Base-by-base conservation (phyloP, 2,113 vertebrate genomes). In the Ammodytes marinus region DNA sequence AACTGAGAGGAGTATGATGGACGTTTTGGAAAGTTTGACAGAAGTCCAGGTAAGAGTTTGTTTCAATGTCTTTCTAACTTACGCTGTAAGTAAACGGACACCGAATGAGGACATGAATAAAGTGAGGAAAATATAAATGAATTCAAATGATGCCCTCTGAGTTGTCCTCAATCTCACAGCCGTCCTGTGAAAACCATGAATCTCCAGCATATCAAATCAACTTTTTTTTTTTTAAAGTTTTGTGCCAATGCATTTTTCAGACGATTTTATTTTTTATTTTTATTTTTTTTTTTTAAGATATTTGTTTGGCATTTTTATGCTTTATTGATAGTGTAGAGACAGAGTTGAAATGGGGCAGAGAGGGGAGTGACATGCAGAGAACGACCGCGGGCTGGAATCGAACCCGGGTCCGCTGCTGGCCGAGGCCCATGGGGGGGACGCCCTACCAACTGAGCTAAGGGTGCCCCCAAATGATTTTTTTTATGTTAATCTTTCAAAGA, bases 11-110 rank as follows among this genome's bases (percentile, higher is more conserved):
- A 96, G 94, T 0, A 92, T 96, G 46, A 96, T 96, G 95, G 96
- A 97, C 60, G 95, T 95, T 3, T 74, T 98, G 86, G 96, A 97
- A 82, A 96, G 95, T 88, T 92, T 98, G 84, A 95, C 97, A 0
- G 97, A 98, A 88, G 93, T 90, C 35, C 96, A 98, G 96, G 97
- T 98, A 88, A 93, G 76, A 58, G 1, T 19, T 80, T 37, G 50
- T 2, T 72, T 58, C 35, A 6, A 49, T 15, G 19, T 63, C 15
- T 86, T 39, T n/a, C 3, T 37, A 19, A 53, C 10, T 66, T 43
- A 5, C 10, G 17, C 45, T 65, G 40, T 14, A 45, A n/a, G 8
- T 19, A 68, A 12, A 46, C 19, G 5, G 4, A 55, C 7, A 52
- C 45, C 6, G 35, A 43, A 14, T 59, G 45, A 45, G 9, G 42